These are phyloP conservation scores for Rhodophaea formosa DNA, from an alignment of 2,888 invertebrate genomes.

Conservation along the genomic window DNA sequence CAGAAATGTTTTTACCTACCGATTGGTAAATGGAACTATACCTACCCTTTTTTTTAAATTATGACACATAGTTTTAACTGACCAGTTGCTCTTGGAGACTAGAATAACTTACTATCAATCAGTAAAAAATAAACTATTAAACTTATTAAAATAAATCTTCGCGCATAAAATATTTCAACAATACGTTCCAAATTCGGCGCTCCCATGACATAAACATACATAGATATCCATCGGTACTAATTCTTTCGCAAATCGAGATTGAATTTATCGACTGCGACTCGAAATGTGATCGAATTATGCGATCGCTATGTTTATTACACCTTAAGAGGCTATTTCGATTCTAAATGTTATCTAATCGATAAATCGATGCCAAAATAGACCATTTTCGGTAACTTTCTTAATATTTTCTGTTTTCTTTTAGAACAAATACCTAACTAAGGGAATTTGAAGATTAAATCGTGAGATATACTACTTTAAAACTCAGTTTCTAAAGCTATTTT, in stretches of 20 bases:
- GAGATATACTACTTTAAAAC: too few relatives aligned
- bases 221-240: constrained; percentile 17
- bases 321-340: constrained; percentile 11
- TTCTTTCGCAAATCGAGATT: constrained; percentile 15
- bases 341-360: background rate
- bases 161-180: background rate
- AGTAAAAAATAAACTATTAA: too few relatives aligned
- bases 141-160: too few relatives aligned
- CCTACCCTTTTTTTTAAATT: too few relatives aligned
- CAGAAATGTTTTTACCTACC: too few relatives aligned
- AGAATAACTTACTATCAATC: too few relatives aligned
- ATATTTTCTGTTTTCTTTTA: background rate
- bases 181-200: background rate
- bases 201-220: constrained; percentile 4
- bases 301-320: constrained; percentile 5
- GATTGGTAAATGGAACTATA: too few relatives aligned
- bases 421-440: background rate
- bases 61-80: too few relatives aligned
- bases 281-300: constrained; percentile 3
- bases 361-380: background rate
- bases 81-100: too few relatives aligned
- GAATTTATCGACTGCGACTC: constrained; percentile 13
- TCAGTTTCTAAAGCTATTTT: too few relatives aligned
- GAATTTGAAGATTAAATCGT: too few relatives aligned
- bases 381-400: background rate